These are phyloP conservation scores for Spodoptera frugiperda DNA, from an alignment of 1,140 invertebrate genomes.

Conservation along the genomic window DNA sequence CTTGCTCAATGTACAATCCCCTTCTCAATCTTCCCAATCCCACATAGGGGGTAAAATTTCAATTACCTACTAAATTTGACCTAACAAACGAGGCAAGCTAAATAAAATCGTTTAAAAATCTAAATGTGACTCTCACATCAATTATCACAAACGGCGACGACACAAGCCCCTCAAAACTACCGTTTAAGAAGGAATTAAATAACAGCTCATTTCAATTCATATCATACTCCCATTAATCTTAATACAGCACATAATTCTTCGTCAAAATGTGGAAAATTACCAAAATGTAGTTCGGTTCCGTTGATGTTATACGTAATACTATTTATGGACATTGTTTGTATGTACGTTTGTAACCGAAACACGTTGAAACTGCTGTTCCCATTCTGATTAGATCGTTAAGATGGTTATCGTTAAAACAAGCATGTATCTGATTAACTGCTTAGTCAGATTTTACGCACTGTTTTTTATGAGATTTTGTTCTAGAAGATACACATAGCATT, in stretches of 20 bases:
- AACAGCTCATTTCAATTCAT: background rate
- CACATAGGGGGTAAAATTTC: too few species aligned
- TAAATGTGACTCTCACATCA: too few species aligned
- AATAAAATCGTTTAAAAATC: too few species aligned
- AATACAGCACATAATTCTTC: background rate
- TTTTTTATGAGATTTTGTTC: background rate
- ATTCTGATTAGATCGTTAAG: slow-evolving; percentile 31
- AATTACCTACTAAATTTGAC: too few species aligned
- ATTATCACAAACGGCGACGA: too few species aligned
- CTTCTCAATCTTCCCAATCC: too few species aligned
- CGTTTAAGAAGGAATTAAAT: too few species aligned
- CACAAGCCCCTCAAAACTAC: too few species aligned
- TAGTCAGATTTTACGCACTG: background rate
- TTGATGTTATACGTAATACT: background rate
- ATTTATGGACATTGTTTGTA: background rate
- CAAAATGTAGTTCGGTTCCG: background rate
- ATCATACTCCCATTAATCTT: background rate
- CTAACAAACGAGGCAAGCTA: too few species aligned
- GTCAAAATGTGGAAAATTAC: slow-evolving; percentile 12
- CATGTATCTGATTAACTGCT: background rate
- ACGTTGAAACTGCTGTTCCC: slow-evolving; percentile 31
- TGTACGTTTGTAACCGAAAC: slow-evolving; percentile 22
- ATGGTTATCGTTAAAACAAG: slow-evolving; percentile 2
- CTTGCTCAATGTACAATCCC: too few species aligned
- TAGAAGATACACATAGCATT: background rate